Base-by-base conservation (phyloP, 1,140 invertebrate genomes). In the Drosophila melanica region DNA sequence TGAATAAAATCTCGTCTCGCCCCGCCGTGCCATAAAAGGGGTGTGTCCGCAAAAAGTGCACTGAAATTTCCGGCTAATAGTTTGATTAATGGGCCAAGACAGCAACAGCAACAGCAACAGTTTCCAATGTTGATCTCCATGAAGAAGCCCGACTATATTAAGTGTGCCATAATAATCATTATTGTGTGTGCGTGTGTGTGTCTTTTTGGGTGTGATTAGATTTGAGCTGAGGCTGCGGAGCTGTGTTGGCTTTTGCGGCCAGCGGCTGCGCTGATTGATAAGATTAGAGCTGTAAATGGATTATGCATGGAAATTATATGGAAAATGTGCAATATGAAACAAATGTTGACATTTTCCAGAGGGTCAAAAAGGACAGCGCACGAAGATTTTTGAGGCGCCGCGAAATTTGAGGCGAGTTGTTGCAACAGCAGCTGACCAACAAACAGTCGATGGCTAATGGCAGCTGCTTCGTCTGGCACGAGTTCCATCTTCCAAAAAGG, bases 81-180 rank as follows among this genome's bases (percentile, higher is more conserved):
- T 91, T 91, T 91, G 90, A 91, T 91, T 91, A 91, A 91, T 91
- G 86, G 90, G 57, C 75, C 59, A 63, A 53, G 72, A 72, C 71
- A 65, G 66, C 77, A 86, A 44, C 58, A 60, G 59, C 55, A 23
- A 23, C 57, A 63, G 74, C 47, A 78, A 74, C 70, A 79, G 69
- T 72, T 47, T 41, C 41, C 10, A 39, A 37, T 30, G 48, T 30
- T n/a, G 27, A 14, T 7, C 27, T 11, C 42, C 11, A 33, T 44
- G 27, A 60, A 14, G 54, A 59, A 45, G 23, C 20, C 54, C 10
- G 48, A 23, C 27, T 39, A 23, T 47, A 57, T 45, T 72, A 64
- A 81, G 71, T 53, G 20, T 23, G 20, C 20, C 20, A 23, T 23
- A 23, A 60, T 79, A 79, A 79, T 75, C 70, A 79, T 51, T 33